Percentiles rank a stretch among this genome's conserved stretches.
Conservation (phyloP, 1,140 invertebrate genomes). For the Drosophila melanica region DNA sequence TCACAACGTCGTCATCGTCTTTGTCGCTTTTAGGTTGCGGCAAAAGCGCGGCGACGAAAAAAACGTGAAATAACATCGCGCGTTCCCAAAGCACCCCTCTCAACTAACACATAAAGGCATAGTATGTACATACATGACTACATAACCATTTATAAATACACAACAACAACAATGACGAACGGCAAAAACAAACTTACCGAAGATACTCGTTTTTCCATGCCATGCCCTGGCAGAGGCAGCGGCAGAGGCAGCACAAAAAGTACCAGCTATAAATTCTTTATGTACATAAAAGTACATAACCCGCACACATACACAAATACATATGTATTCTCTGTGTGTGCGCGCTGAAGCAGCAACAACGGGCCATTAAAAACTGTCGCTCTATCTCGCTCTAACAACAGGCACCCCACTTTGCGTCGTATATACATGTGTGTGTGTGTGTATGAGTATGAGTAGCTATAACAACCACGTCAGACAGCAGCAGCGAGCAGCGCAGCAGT, state of each 20-base stretch:
- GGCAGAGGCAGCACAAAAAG: slow-evolving; percentile 56
- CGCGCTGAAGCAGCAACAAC: slow-evolving; percentile 77
- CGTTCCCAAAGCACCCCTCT: slow-evolving; percentile 63
- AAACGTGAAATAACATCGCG: slow-evolving; percentile 69
- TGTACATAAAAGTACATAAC: slow-evolving; percentile 68
- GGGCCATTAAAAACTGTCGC: slow-evolving; percentile 52
- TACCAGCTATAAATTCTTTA: slow-evolving; percentile 81
- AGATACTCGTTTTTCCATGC: slow-evolving; percentile 77
- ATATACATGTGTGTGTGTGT: slow-evolving; percentile 1
- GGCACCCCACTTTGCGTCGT: slow-evolving; percentile 56
- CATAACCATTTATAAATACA: slow-evolving; percentile 75
- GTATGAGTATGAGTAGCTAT: slow-evolving; percentile 43
- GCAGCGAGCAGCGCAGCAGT: slow-evolving; percentile 38
- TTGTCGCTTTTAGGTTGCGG: neutral
- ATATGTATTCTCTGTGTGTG: slow-evolving; percentile 39
- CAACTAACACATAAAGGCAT: neutral
- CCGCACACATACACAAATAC: slow-evolving; percentile 14
- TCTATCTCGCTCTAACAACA: slow-evolving; percentile 61
- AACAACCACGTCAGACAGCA: slow-evolving; percentile 73
- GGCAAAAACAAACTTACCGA: slow-evolving; percentile 53
- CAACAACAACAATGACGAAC: slow-evolving; percentile 56
- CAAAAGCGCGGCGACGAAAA: slow-evolving; percentile 12
- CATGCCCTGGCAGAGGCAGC: slow-evolving; percentile 57
- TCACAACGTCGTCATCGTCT: slow-evolving; percentile 60
- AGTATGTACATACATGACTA: slow-evolving; percentile 55